phyloP scores from a whole-genome alignment of 1,140 invertebrate genomes.

The Asobara japonica region DNA sequence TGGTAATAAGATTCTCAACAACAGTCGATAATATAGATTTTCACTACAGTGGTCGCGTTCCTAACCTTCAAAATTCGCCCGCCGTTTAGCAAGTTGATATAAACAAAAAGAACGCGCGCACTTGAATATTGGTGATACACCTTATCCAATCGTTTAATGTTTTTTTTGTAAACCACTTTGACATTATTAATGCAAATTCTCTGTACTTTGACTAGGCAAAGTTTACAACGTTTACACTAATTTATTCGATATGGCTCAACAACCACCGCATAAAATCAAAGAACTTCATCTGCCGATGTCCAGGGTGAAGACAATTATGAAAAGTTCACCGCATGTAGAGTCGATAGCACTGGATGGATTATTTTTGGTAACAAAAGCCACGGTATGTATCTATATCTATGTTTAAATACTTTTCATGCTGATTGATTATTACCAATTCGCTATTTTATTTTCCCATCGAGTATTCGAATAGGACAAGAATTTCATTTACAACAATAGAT shows the following conservation, averaged over 20 bases:
- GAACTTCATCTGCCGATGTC: constrained; percentile 72
- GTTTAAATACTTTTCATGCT: neutral
- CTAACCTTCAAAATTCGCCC: too few relatives aligned
- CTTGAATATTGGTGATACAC: neutral
- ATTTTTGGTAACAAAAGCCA: constrained; percentile 77
- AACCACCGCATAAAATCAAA: constrained; percentile 52
- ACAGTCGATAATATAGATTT: too few relatives aligned
- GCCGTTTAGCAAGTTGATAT: neutral
- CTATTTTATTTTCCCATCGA: too few relatives aligned
- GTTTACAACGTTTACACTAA: neutral
- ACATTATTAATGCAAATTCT: neutral
- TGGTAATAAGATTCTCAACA: too few relatives aligned
- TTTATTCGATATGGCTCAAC: constrained; percentile 48
- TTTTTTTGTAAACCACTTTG: neutral
- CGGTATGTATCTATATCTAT: constrained; percentile 67
- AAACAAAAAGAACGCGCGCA: neutral
- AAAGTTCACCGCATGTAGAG: constrained; percentile 85
- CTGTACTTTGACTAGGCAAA: neutral
- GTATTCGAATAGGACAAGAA: too few relatives aligned
- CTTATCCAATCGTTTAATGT: neutral
- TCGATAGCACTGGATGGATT: constrained; percentile 80
- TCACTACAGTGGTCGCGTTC: too few relatives aligned
- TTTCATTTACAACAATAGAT: too few relatives aligned
- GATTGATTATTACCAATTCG: too few relatives aligned
- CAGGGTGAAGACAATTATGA: constrained; percentile 86